Base-by-base conservation (phyloP, 2,797 vertebrate species). In the Xenopus petersii region DNA sequence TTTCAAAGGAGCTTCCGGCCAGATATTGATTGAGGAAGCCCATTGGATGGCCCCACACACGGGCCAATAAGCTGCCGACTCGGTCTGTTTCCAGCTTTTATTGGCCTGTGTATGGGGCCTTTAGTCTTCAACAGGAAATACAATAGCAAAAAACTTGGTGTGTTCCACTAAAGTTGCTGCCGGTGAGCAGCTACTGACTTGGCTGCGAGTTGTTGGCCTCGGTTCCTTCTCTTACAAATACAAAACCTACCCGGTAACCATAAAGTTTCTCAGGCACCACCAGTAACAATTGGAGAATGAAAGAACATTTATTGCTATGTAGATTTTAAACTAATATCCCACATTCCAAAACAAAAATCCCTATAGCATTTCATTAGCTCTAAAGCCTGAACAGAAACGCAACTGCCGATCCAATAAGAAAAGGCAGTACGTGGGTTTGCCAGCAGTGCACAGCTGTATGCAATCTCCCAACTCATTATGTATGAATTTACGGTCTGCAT, bases 401-500 rank as follows among this genome's bases (percentile, higher is more conserved):
- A 21, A 61, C 26, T 42, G 36, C 36, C 3, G 36, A 42, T 61
- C 30, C 59, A 61, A n/a, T 61, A 12, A 24, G 7, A 61, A 26
- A 26, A 26, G 17, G 21, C 2, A 30, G 24, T 26, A 4, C 6
- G 1, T 26, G 17, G 16, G 49, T 55, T 26, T 51, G 68, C 56
- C 68, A 70, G 68, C 12, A 48, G 59, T 12, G 9, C 21, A 61
- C 55, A 70, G 68, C 68, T 70, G 68, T 12, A 60, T 70, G 42
- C 21, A 70, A 60, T 70, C 68, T 60, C n/a, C 68, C 46, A 58
- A 59, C 11, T 42, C 58, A 68, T 60, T 67, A 46, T 46, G 24
- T 49, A 26, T 42, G 42, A 26, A 54, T 74, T 48, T 63, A 61
- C 48, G 49, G n/a, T 66, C 54, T 54, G 73, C 51, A 33, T 54